phyloP scores from a whole-genome alignment of 2,797 vertebrate species.

The Dicrostonyx torquatus region DNA sequence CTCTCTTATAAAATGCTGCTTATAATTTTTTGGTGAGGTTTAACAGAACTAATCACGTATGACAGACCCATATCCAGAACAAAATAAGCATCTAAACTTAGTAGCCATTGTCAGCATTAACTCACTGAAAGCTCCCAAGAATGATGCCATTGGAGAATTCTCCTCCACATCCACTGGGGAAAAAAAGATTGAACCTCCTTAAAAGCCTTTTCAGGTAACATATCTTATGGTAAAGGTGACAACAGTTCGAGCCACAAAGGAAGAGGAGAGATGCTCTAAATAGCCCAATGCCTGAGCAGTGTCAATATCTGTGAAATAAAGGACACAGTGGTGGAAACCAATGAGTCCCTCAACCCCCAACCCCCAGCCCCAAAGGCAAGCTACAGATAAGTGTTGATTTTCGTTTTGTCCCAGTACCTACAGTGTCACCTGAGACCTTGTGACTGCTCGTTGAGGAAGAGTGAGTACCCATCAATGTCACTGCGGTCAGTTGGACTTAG shows the following conservation, averaged over 20 bases:
- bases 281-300: conserved; percentile 11
- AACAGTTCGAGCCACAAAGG: conserved; percentile 45
- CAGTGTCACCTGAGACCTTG: background rate
- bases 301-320: background rate
- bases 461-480: background rate
- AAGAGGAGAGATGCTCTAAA: conserved; percentile 43
- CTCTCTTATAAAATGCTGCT: background rate
- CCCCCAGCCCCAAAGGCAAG: background rate
- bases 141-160: background rate
- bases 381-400: background rate
- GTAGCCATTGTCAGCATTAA: conserved; percentile 16
- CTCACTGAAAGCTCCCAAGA: background rate
- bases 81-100: background rate
- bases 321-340: background rate
- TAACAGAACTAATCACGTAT: background rate
- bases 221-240: conserved; percentile 48
- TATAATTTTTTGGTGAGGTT: background rate
- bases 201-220: conserved; percentile 60
- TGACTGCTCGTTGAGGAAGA: background rate
- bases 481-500: fast-evolving
- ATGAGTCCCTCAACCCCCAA: background rate
- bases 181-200: conserved; percentile 40
- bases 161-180: background rate
- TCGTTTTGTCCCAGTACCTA: background rate
- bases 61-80: background rate